Percentiles rank a stretch among this genome's conserved stretches.
Evolutionary conservation across 2,797 vertebrate genomes (phyloP).

Genomic region (Phaenicophaeus curvirostris): DNA sequence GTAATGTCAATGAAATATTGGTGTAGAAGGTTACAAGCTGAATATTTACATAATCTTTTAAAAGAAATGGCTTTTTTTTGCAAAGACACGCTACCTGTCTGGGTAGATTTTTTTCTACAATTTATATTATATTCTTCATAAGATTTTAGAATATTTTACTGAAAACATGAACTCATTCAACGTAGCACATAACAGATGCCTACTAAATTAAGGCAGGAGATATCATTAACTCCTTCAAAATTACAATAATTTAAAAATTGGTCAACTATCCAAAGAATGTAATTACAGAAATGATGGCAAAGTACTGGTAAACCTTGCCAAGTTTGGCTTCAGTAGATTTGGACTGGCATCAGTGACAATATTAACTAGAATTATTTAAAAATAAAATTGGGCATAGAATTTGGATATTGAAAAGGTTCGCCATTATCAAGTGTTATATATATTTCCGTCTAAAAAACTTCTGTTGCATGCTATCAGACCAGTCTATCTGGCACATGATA

Average conservation of each 20-base stretch:
- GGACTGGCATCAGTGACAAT: not conserved
- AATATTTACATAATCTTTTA: slow-evolving; percentile 64
- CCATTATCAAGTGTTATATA: not conserved
- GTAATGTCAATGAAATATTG: slow-evolving; percentile 43
- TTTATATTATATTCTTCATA: not conserved
- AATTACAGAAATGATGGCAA: not conserved
- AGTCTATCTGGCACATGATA: not conserved
- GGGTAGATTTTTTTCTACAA: slow-evolving; percentile 5
- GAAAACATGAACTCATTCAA: slow-evolving; percentile 45
- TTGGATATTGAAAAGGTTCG: not conserved
- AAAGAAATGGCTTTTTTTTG: slow-evolving; percentile 65
- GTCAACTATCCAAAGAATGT: slow-evolving; percentile 57
- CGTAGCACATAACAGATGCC: slow-evolving; percentile 18
- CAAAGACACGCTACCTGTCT: slow-evolving; percentile 4
- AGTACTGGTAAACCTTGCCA: not conserved
- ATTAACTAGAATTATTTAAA: not conserved
- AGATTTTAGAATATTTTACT: slow-evolving; percentile 54
- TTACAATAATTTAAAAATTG: slow-evolving; percentile 43
- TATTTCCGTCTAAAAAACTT: not conserved
- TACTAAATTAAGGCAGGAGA: slow-evolving; percentile 41
- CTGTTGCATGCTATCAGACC: not conserved
- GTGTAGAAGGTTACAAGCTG: slow-evolving; percentile 13
- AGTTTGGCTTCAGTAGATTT: not conserved
- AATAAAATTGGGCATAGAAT: not conserved
- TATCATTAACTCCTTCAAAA: slow-evolving; percentile 46